phyloP scores from a whole-genome alignment of 2,797 vertebrate species.

The Poecilia picta region DNA sequence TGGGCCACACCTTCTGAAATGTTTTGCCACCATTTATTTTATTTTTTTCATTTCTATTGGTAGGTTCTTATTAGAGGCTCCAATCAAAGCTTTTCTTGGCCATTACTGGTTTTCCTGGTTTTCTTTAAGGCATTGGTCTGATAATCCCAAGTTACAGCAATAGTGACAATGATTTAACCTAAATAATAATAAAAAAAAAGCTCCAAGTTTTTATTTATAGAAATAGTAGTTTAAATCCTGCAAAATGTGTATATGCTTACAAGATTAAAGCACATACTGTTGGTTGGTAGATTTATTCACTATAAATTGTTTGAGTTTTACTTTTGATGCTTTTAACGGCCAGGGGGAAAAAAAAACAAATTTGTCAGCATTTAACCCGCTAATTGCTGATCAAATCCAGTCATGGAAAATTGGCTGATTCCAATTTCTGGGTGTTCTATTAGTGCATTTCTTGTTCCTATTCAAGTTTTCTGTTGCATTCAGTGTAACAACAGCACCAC shows the following conservation, averaged over 20 bases:
- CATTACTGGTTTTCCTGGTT: not conserved
- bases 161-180: not conserved
- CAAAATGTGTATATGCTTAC: too few relatives aligned
- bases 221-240: not conserved
- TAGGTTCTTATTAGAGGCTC: slow-evolving; percentile 26
- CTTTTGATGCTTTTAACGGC: not conserved
- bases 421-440: not conserved
- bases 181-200: not conserved
- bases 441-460: slow-evolving; percentile 16
- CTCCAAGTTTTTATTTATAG: not conserved
- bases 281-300: not conserved
- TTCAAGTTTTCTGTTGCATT: slow-evolving; percentile 42
- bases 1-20: not conserved
- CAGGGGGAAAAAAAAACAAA: not conserved
- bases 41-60: slow-evolving; percentile 4
- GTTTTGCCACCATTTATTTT: too few relatives aligned
- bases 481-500: slow-evolving; percentile 10
- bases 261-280: not conserved
- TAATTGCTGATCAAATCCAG: not conserved
- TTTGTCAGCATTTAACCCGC: not conserved
- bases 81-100: not conserved
- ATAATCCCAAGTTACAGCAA: not conserved
- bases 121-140: not conserved
- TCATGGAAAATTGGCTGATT: not conserved
- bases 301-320: not conserved